Conservation (phyloP, 2,113 vertebrate species). For the Cacatua alba region DNA sequence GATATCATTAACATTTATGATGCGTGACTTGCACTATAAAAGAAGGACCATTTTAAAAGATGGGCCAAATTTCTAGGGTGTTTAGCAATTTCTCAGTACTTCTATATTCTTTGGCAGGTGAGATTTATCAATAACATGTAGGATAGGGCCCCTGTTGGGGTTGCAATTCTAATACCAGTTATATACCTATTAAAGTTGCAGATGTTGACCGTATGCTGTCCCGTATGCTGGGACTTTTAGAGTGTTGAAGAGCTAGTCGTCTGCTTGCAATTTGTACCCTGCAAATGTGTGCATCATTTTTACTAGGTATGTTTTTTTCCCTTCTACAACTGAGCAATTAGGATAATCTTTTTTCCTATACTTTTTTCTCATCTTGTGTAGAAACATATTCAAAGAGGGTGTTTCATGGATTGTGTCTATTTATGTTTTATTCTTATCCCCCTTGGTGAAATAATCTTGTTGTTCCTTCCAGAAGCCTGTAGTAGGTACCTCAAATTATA, state of each 20-base stretch:
- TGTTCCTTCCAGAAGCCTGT: neutral
- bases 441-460: neutral
- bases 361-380: neutral
- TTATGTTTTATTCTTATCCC: neutral
- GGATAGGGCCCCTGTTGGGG: too few relatives aligned
- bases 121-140: neutral
- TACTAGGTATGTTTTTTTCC: neutral
- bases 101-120: neutral
- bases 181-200: neutral
- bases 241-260: neutral
- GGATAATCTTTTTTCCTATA: neutral
- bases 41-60: neutral
- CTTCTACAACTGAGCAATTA: neutral
- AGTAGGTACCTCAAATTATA: neutral
- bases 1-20: neutral
- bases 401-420: neutral
- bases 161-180: neutral
- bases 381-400: neutral
- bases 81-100: neutral
- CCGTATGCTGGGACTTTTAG: neutral
- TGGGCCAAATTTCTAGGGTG: neutral
- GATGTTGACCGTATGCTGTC: neutral
- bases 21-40: neutral
- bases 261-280: neutral
- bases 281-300: neutral